Conservation (phyloP, 2,888 invertebrate species). For the Tinea semifulvella region DNA sequence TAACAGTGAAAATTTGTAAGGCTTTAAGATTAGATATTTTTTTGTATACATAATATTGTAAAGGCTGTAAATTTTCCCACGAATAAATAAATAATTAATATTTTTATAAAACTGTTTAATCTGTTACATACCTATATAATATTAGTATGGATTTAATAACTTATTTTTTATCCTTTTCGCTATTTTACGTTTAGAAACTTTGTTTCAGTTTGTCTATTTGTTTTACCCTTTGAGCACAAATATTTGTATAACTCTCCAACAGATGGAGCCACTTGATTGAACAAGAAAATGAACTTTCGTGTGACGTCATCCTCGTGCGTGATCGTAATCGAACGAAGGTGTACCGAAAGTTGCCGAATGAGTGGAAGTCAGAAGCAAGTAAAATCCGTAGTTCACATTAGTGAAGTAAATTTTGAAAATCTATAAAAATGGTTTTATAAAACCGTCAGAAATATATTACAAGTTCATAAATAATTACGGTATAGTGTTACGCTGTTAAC, state of each 20-base stretch:
- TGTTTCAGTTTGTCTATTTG: too few relatives aligned
- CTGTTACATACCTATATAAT: too few relatives aligned
- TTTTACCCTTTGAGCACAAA: neutral
- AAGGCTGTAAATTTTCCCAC: too few relatives aligned
- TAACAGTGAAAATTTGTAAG: too few relatives aligned
- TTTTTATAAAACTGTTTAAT: too few relatives aligned
- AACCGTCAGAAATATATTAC: conserved; percentile 43
- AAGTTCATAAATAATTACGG: conserved; percentile 52
- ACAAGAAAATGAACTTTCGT: conserved; percentile 22
- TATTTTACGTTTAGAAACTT: too few relatives aligned
- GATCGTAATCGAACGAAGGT: conserved; percentile 55
- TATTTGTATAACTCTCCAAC: neutral
- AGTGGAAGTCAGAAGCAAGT: conserved; percentile 74
- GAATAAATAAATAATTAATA: too few relatives aligned
- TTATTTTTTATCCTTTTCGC: too few relatives aligned
- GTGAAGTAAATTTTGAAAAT: conserved; percentile 66
- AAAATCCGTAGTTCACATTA: conserved; percentile 71
- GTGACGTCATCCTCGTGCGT: conserved; percentile 52
- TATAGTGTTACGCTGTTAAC: conserved; percentile 56
- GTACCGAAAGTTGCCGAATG: conserved; percentile 72
- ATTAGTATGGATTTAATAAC: too few relatives aligned
- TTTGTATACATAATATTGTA: too few relatives aligned
- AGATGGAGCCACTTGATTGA: conserved; percentile 20
- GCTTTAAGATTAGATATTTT: too few relatives aligned
- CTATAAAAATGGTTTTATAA: conserved; percentile 65